These are phyloP conservation scores for Drosophila mauritiana DNA, from an alignment of 1,140 invertebrate species.

Conservation along the genomic window DNA sequence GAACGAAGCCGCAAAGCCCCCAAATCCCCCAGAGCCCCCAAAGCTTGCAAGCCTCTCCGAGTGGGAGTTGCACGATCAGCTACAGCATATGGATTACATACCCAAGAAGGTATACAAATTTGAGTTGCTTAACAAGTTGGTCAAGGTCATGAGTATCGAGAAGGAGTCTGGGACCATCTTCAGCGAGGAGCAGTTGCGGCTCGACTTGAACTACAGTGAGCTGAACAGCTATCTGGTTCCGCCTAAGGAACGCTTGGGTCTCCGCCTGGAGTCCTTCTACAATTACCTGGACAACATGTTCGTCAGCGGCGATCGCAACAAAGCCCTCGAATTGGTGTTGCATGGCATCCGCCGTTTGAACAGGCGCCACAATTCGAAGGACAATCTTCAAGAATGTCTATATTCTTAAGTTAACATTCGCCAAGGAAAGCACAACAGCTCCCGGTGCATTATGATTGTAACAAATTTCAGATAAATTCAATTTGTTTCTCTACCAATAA, in stretches of 20 bases:
- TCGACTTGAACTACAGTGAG: constrained; percentile 21
- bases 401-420: too few relatives aligned
- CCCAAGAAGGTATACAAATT: constrained; percentile 16
- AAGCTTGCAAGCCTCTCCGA: too few relatives aligned
- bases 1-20: too few relatives aligned
- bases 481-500: too few relatives aligned
- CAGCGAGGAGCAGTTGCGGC: constrained; percentile 36
- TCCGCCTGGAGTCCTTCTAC: constrained; percentile 51
- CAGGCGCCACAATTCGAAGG: too few relatives aligned
- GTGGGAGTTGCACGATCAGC: too few relatives aligned
- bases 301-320: constrained; percentile 23
- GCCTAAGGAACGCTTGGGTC: constrained; percentile 18
- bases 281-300: constrained; percentile 48
- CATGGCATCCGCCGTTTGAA: constrained; percentile 17
- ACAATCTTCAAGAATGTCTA: too few relatives aligned
- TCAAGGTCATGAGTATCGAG: constrained; percentile 31
- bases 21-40: too few relatives aligned
- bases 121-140: constrained; percentile 29
- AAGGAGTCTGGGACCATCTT: constrained; percentile 12
- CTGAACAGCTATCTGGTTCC: constrained; percentile 21
- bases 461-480: too few relatives aligned
- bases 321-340: constrained; percentile 37
- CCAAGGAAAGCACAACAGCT: too few relatives aligned
- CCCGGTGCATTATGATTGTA: too few relatives aligned
- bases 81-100: background rate